Conservation (phyloP, 2,888 invertebrate genomes). For the Cantharis nigra region DNA sequence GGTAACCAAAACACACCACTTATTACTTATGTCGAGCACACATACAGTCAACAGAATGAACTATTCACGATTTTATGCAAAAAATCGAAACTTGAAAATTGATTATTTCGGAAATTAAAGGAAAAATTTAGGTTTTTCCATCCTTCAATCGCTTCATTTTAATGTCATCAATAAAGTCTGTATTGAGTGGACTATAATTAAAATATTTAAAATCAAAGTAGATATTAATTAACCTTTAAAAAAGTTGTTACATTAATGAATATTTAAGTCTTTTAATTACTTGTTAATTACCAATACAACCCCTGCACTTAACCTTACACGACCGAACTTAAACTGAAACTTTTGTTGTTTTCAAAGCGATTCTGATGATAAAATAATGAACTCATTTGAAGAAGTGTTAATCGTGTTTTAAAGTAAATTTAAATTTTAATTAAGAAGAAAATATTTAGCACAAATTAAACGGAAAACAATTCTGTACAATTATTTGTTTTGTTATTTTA, state of each 20-base stretch:
- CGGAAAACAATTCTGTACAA: not conserved
- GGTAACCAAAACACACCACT: too few relatives aligned
- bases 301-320: not conserved
- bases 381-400: not conserved
- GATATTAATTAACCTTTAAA: too few relatives aligned
- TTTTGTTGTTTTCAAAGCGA: not conserved
- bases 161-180: too few relatives aligned
- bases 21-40: too few relatives aligned
- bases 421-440: not conserved
- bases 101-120: too few relatives aligned
- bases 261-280: not conserved
- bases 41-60: too few relatives aligned
- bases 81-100: too few relatives aligned
- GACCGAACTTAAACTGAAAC: not conserved
- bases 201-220: too few relatives aligned
- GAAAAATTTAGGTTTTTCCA: too few relatives aligned
- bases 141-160: too few relatives aligned
- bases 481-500: not conserved
- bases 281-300: not conserved
- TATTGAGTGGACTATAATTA: too few relatives aligned
- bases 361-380: not conserved
- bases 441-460: not conserved
- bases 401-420: not conserved
- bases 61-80: too few relatives aligned
- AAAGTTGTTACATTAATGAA: not conserved